phyloP scores from a whole-genome alignment of 2,797 vertebrate genomes.

The Poecilia velifera region DNA sequence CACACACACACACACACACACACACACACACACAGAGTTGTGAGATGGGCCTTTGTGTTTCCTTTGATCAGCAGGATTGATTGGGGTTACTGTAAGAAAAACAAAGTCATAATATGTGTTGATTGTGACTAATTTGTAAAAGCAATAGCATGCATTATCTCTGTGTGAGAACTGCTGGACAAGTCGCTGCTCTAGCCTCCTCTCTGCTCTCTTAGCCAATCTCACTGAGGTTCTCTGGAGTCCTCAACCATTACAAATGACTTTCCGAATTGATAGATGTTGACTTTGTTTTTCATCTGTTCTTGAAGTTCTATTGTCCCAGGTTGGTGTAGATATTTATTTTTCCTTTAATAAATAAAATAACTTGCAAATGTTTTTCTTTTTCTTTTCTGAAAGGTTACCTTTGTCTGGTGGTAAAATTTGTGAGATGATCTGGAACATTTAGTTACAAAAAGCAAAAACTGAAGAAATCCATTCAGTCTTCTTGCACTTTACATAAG shows the following conservation, averaged over 20 bases:
- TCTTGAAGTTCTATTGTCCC: not conserved
- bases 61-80: not conserved
- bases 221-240: not conserved
- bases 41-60: not conserved
- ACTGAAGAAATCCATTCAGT: not conserved
- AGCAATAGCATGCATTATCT: not conserved
- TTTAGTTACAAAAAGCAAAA: not conserved
- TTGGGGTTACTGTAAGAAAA: too few relatives aligned
- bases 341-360: not conserved
- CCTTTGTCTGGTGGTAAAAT: not conserved
- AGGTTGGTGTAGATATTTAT: not conserved
- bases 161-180: not conserved
- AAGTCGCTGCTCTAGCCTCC: not conserved
- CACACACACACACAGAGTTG: too few relatives aligned
- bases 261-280: not conserved
- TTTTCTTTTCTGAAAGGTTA: not conserved
- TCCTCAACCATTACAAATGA: rapidly evolving
- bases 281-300: not conserved
- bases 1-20: too few relatives aligned
- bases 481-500: not conserved
- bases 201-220: not conserved
- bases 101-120: not conserved
- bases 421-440: not conserved
- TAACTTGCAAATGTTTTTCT: not conserved
- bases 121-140: not conserved